These are phyloP conservation scores for Myotis pilosus DNA, from an alignment of 2,797 vertebrate species.

Conservation along the genomic window DNA sequence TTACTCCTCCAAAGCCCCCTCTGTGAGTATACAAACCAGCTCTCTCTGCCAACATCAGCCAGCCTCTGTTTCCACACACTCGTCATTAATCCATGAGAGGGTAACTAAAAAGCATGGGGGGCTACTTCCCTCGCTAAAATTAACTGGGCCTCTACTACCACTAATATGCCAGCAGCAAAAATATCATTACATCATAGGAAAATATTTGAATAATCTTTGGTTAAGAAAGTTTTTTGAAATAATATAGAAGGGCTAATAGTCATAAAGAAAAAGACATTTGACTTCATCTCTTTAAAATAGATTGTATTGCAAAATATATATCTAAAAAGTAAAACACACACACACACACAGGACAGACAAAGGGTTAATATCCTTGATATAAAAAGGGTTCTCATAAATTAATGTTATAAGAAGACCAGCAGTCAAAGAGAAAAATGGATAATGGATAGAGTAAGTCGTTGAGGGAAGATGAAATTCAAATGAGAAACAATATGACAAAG, in stretches of 20 bases:
- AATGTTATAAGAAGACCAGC: not conserved
- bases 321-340: not conserved
- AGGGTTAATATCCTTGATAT: not conserved
- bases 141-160: not conserved
- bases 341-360: not conserved
- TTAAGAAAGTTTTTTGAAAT: not conserved
- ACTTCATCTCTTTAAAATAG: not conserved
- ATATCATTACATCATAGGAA: not conserved
- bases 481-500: not conserved
- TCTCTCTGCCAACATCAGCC: not conserved
- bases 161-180: not conserved
- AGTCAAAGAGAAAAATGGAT: not conserved
- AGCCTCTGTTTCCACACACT: not conserved
- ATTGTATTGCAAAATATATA: not conserved
- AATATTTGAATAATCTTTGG: not conserved
- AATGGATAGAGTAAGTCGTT: not conserved
- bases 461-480: constrained; percentile 33
- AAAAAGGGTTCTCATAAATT: not conserved
- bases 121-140: not conserved
- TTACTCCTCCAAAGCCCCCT: not conserved
- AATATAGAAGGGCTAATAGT: not conserved
- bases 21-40: not conserved
- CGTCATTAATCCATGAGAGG: not conserved
- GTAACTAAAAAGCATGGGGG: not conserved
- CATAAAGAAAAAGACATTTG: not conserved